Percentiles rank a stretch among this genome's conserved stretches.
Evolutionary conservation across 2,797 vertebrate genomes (phyloP).

Genomic region (Euthynnus affinis): DNA sequence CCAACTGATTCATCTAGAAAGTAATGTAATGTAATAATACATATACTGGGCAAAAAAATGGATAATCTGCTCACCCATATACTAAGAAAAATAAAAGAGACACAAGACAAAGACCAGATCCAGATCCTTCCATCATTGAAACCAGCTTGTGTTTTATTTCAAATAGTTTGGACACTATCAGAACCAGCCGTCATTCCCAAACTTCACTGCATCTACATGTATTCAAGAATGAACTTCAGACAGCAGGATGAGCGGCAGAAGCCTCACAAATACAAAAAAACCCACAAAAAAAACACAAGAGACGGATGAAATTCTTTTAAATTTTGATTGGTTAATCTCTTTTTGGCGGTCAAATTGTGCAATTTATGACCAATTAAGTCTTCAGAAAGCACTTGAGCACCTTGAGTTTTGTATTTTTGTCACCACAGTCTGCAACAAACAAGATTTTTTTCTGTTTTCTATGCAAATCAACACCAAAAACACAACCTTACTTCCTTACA

Average conservation of each 20-base stretch:
- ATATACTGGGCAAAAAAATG: no score
- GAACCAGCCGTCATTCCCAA: conserved; percentile 53
- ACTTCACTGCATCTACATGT: conserved; percentile 44
- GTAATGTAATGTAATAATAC: no score
- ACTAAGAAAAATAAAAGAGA: no score
- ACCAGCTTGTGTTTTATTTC: conserved; percentile 65
- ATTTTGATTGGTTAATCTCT: no score
- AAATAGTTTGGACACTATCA: conserved; percentile 51
- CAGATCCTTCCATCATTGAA: conserved; percentile 34
- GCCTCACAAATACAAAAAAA: conserved; percentile 5
- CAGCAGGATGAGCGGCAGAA: conserved; percentile 26
- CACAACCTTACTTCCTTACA: neutral
- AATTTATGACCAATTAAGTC: conserved; percentile 1
- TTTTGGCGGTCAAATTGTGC: no score
- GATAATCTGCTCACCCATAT: no score
- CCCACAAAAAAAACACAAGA: neutral
- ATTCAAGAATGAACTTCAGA: conserved; percentile 31
- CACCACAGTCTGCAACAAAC: neutral
- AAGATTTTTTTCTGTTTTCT: no score
- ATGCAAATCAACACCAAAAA: no score
- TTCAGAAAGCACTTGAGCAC: neutral
- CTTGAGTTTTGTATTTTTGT: no score
- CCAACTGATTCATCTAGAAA: no score
- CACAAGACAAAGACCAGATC: neutral
- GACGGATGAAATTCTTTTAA: neutral